phyloP scores from a whole-genome alignment of 2,113 vertebrate species.

The Myotis brandtii region DNA sequence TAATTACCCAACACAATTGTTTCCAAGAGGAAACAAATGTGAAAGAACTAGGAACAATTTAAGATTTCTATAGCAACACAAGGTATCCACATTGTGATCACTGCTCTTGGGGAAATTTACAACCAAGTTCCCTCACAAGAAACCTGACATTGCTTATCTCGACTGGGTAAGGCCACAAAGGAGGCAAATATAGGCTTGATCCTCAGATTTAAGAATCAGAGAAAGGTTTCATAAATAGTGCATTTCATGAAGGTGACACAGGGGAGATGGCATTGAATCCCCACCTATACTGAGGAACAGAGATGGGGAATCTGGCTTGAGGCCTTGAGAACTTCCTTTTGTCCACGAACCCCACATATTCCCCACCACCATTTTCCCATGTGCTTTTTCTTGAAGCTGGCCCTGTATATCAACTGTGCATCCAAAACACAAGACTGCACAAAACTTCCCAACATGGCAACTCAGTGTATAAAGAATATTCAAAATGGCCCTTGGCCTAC shows the following conservation, averaged over 20 bases:
- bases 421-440: background rate
- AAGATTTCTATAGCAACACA: background rate
- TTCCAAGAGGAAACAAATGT: background rate
- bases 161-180: background rate
- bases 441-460: background rate
- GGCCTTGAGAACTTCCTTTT: background rate
- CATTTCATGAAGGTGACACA: background rate
- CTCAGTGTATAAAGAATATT: rapidly evolving
- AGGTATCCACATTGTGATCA: background rate
- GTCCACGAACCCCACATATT: background rate
- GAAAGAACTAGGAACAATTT: background rate
- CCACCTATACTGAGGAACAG: background rate
- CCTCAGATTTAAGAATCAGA: background rate
- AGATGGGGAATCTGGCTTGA: background rate
- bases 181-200: background rate
- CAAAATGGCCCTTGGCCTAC: background rate
- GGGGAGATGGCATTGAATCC: background rate
- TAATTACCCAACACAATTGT: background rate
- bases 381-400: background rate
- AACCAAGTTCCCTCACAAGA: background rate
- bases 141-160: background rate
- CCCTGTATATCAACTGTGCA: background rate
- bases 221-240: background rate
- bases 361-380: background rate
- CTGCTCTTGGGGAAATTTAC: background rate